phyloP scores from a whole-genome alignment of 1,140 invertebrate genomes.

The Drosophila mauritiana region DNA sequence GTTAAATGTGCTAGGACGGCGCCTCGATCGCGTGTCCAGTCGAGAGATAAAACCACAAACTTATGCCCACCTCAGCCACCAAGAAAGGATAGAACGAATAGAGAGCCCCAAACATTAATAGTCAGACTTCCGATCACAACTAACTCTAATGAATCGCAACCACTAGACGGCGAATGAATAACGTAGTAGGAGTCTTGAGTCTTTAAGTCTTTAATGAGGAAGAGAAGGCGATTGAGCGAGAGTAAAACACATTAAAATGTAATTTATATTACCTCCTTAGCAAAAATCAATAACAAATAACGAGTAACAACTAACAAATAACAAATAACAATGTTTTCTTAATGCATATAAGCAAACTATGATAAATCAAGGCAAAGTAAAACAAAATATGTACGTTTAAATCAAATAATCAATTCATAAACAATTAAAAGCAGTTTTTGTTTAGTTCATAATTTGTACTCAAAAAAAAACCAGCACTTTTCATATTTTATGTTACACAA shows the following conservation, averaged over 20 bases:
- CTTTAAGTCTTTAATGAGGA: slow-evolving; percentile 19
- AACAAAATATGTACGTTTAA: slow-evolving; percentile 48
- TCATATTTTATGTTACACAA: slow-evolving; percentile 34
- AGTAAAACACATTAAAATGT: slow-evolving; percentile 76
- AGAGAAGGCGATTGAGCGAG: slow-evolving; percentile 29
- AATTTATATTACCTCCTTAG: slow-evolving; percentile 83
- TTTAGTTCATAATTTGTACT: slow-evolving; percentile 59
- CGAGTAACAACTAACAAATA: slow-evolving; percentile 27
- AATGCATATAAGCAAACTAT: slow-evolving; percentile 46
- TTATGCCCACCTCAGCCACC: slow-evolving; percentile 82
- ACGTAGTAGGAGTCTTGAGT: slow-evolving; percentile 14
- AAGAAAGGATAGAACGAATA: slow-evolving; percentile 44
- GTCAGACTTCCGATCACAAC: slow-evolving; percentile 70
- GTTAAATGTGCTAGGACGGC: slow-evolving; percentile 76
- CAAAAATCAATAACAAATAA: slow-evolving; percentile 79
- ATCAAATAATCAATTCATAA: slow-evolving; percentile 54
- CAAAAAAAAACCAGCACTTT: slow-evolving; percentile 16
- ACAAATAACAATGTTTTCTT: slow-evolving; percentile 44
- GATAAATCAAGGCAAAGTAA: slow-evolving; percentile 36
- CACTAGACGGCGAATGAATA: slow-evolving; percentile 3
- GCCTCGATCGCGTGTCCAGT: slow-evolving; percentile 22
- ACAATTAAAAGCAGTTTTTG: slow-evolving; percentile 72
- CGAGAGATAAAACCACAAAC: slow-evolving; percentile 53
- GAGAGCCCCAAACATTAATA: slow-evolving; percentile 44
- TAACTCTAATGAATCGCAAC: slow-evolving; percentile 42